Percentiles rank a stretch among this genome's conserved stretches.
Evolutionary conservation across 1,140 invertebrate genomes (phyloP).

Genomic region (Propsilocerus akamusi): DNA sequence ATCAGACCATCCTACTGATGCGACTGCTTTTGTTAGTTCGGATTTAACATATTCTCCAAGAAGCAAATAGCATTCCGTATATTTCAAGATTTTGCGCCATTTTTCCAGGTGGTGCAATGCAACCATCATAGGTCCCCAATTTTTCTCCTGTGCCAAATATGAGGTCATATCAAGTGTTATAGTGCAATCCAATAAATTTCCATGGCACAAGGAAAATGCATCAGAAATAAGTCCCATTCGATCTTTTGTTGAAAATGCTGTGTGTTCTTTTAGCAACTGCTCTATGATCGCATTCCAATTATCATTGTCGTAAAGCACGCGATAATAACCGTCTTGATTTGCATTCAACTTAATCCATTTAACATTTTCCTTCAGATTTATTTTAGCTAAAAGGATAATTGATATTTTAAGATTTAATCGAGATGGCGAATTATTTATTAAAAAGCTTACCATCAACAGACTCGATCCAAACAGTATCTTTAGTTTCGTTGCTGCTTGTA

Average conservation of each 20-base stretch:
- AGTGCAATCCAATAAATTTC: slow-evolving; percentile 43
- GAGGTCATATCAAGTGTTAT: slow-evolving; percentile 45
- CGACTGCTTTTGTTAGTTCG: slow-evolving; percentile 38
- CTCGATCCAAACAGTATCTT: slow-evolving; percentile 21
- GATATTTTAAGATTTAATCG: background rate
- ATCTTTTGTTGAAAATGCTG: slow-evolving; percentile 41
- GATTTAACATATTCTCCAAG: slow-evolving; percentile 41
- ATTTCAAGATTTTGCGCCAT: slow-evolving; percentile 47
- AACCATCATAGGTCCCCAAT: slow-evolving; percentile 55
- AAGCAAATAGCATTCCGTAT: slow-evolving; percentile 41
- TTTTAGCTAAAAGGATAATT: slow-evolving; percentile 27
- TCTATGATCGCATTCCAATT: slow-evolving; percentile 57
- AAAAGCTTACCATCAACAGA: slow-evolving; percentile 9
- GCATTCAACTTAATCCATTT: slow-evolving; percentile 74
- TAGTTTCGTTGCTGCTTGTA: slow-evolving; percentile 20
- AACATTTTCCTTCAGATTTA: slow-evolving; percentile 24
- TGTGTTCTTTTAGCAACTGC: slow-evolving; percentile 46
- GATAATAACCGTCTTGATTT: slow-evolving; percentile 72
- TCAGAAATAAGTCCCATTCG: slow-evolving; percentile 54
- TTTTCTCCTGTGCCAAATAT: slow-evolving; percentile 50
- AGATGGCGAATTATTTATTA: background rate
- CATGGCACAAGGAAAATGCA: slow-evolving; percentile 52
- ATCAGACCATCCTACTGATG: slow-evolving; percentile 44
- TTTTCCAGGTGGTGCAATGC: slow-evolving; percentile 45
- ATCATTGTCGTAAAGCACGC: slow-evolving; percentile 63